Conservation (phyloP, 2,113 vertebrate species). For the Apistogramma diplotaenia region DNA sequence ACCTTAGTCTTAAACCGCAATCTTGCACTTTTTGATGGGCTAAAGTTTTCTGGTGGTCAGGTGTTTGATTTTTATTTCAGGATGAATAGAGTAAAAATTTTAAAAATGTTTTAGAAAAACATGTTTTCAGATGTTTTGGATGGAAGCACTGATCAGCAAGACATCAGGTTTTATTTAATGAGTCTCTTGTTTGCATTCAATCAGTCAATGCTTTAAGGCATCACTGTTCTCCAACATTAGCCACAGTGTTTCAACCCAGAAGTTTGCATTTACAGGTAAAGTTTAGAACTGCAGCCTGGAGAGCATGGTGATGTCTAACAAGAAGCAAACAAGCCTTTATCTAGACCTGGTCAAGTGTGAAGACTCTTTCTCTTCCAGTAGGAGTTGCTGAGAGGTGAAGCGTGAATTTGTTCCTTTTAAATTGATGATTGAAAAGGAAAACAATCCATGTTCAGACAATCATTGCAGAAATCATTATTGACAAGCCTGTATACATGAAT, state of each 20-base stretch:
- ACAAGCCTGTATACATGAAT: not conserved
- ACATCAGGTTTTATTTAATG: no score
- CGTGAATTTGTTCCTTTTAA: not conserved
- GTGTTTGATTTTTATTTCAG: not conserved
- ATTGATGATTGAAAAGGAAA: not conserved
- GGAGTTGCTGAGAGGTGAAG: not conserved
- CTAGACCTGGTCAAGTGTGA: not conserved
- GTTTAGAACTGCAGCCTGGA: no score
- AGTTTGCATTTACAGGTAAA: not conserved
- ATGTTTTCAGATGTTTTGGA: not conserved
- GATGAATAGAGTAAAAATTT: not conserved
- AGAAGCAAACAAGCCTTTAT: not conserved
- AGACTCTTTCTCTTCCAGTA: no score
- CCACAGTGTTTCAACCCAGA: not conserved
- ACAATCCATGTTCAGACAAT: not conserved
- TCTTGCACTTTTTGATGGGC: not conserved
- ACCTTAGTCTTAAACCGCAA: not conserved
- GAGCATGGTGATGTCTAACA: not conserved
- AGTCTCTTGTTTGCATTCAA: no score
- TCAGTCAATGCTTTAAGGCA: no score
- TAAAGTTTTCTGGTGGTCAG: not conserved
- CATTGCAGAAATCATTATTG: not conserved
- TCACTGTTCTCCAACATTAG: no score
- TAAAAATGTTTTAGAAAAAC: no score
- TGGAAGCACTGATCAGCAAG: not conserved